These are phyloP conservation scores for Gasterosteus aculeatus DNA, from an alignment of 2,113 vertebrate genomes.

Conservation along the genomic window DNA sequence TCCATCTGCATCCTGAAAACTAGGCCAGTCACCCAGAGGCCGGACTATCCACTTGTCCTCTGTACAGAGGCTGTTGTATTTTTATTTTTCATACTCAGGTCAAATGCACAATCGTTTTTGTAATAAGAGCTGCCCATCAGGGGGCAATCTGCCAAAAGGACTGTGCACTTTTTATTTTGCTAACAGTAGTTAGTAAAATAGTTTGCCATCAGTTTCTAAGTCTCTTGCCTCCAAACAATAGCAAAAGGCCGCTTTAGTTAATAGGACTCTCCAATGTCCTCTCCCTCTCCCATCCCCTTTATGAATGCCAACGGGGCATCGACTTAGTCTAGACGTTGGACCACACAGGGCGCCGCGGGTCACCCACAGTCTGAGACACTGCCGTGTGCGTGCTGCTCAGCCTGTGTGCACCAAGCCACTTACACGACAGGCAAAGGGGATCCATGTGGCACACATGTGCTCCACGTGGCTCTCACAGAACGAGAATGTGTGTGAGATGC, in stretches of 20 bases:
- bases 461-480: conserved; percentile 64
- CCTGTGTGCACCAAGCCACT: conserved; percentile 56
- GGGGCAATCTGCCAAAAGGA: conserved; percentile 11
- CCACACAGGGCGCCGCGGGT: conserved; percentile 78
- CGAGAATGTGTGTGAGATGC: conserved; percentile 36
- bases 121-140: neutral
- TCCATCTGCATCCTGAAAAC: conserved; percentile 68
- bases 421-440: conserved; percentile 67
- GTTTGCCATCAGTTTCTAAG: conserved; percentile 3
- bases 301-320: conserved; percentile 58
- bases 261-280: conserved; percentile 13
- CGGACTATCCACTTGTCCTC: conserved; percentile 49
- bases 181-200: conserved; percentile 7
- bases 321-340: conserved; percentile 74
- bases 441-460: conserved; percentile 74
- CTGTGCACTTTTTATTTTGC: conserved; percentile 1
- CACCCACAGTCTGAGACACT: conserved; percentile 58
- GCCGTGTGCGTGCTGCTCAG: conserved; percentile 65
- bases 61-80: conserved; percentile 11
- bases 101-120: conserved; percentile 32
- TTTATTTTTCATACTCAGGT: conserved; percentile 6
- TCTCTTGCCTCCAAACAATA: conserved; percentile 20
- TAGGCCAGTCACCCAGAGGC: conserved; percentile 66
- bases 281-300: conserved; percentile 27
- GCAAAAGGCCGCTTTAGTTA: conserved; percentile 45